Percentiles rank a stretch among this genome's conserved stretches.
Evolutionary conservation across 1,140 invertebrate genomes (phyloP).

Genomic region (Matsumurasca onukii): DNA sequence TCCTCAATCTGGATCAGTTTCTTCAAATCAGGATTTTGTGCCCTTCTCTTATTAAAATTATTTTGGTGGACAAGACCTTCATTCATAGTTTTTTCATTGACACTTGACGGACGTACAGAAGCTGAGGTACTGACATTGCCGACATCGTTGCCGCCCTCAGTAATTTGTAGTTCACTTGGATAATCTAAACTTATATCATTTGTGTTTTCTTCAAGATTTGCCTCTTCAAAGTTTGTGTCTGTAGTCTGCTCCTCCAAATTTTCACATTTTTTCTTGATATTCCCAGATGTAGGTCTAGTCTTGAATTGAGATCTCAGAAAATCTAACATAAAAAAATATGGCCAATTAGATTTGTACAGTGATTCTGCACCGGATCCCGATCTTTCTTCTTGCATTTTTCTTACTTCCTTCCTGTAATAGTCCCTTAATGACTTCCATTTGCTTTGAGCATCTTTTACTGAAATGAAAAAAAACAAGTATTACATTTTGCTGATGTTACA

Average conservation of each 20-base stretch:
- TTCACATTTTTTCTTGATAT: constrained; percentile 6
- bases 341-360: constrained; percentile 6
- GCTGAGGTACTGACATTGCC: constrained; percentile 4
- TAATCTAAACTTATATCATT: constrained; percentile 3
- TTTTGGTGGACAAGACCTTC: constrained; percentile 5
- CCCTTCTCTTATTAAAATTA: constrained; percentile 6
- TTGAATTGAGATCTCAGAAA: too few relatives aligned
- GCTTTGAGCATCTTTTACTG: constrained; percentile 11
- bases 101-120: background rate
- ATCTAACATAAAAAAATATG: too few relatives aligned
- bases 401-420: constrained; percentile 25
- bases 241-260: constrained; percentile 1
- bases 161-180: constrained; percentile 6
- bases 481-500: constrained; percentile 6
- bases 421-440: constrained; percentile 24
- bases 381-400: constrained; percentile 20
- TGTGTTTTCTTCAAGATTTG: constrained; percentile 2
- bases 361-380: constrained; percentile 4
- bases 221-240: constrained; percentile 5
- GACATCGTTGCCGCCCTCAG: constrained; percentile 4
- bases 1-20: constrained; percentile 5
- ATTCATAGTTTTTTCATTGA: constrained; percentile 6
- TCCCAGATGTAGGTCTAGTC: too few relatives aligned
- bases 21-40: constrained; percentile 2
- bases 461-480: constrained; percentile 7